Base-by-base conservation (phyloP, 2,888 invertebrate genomes). In the Hesperia comma region DNA sequence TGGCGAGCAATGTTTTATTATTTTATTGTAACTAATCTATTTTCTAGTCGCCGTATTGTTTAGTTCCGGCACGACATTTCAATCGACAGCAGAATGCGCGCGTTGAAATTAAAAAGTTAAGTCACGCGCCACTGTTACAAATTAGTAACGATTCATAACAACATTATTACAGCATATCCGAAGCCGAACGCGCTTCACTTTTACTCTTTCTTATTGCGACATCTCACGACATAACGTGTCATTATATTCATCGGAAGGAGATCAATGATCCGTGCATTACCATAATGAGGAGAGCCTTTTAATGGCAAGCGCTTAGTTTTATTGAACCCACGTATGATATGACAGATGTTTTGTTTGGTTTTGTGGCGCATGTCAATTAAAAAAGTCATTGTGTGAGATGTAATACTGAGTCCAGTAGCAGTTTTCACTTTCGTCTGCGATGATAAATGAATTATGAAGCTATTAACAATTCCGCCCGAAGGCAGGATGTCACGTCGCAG, bases 381-480 rank as follows among this genome's bases (percentile, higher is more conserved):
- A 37, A 32, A 32, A 56, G 33, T 56, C 43, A 43, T n/a, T 58
- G 0, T 14, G 14, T 17, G 19, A 58, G 53, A 40, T 40, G 63
- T n/a, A 63, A 21, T 19, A 51, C 49, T 32, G 57, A 51, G 75
- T 72, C 78, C 82, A 81, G 84, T 81, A 82, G 82, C 79, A 68
- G 84, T 88, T 88, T 87, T 88, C 88, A 85, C 88, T 90, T 87
- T 90, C 87, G 75, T 84, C 77, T 78, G 78, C 75, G 72, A 80
- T 84, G 84, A 85, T 84, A 82, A 85, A 87, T 83, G 84, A 82
- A 78, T n/a, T n/a, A n/a, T n/a, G 37, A 2, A 37, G 73, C 75
- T 80, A 86, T 88, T 86, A 86, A 79, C 77, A 76, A 88, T 89
- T 86, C 86, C 79, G 83, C 80, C 81, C 74, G 85, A 79, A 80